Evolutionary conservation across 2,888 invertebrate species (phyloP), one percentile per base, ranked within the genome.

Genomic region (Hirtodrosophila alboralis): DNA sequence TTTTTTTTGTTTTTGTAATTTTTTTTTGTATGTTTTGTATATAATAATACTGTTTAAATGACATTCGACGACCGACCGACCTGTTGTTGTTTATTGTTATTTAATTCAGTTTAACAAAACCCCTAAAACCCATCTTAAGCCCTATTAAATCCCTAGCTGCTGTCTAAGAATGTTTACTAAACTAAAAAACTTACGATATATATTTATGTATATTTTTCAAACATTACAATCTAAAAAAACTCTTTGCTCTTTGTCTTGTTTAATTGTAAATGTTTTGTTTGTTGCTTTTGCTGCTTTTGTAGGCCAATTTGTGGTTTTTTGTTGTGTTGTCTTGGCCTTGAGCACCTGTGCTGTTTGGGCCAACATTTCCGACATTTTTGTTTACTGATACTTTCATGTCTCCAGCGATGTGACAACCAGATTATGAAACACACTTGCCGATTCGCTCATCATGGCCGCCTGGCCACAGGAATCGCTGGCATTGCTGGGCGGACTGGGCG

Each of bases 401-500:
- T 91, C 91, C 71, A 91, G 68, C 30, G 91, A 91, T 37, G 91
- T 90, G 4, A 91, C 90, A 13, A 90, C 90, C 69, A 91, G 78
- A 81, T 90, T 91, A 63, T 91, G 90, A 61, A 91, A 91, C 38
- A 90, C 89, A 58, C 87, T 88, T 2, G 89, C 87, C 62, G 90
- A 87, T 60, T 94, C 94, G 78, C 92, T 93, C 91, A 94, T 92
- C 80, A 93, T 93, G 38, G 93, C 93, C 75, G 94, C 94, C 66
- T 90, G 90, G 21, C 94, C 94, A 84, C 94, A 94, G 53, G 92
- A 92, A 83, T 91, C 92, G 71, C 90, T 87, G 26, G 84, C 86
- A 58, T 80, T 85, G 49, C 87, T 76, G 40, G 88, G 86, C 26
- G 86, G 88, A 69, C 86, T 89, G 9, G 88, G 89, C 41, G 88